Evolutionary conservation across 2,113 vertebrate species (phyloP).

Genomic region (Echinops telfairi): DNA sequence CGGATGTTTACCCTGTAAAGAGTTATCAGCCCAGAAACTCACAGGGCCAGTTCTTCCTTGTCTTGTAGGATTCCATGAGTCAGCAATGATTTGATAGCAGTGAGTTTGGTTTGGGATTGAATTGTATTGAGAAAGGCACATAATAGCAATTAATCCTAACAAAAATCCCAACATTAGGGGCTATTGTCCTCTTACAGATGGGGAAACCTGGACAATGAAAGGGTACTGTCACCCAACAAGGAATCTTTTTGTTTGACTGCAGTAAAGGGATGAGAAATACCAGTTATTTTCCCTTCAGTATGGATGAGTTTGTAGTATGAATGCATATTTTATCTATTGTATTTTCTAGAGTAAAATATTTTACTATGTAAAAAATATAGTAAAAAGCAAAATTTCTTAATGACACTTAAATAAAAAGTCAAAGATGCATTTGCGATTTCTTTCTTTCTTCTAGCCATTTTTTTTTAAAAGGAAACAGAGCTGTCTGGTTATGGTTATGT

Average conservation of each 20-base stretch:
- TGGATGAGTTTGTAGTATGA: constrained; percentile 59
- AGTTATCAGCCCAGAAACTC: too few species aligned
- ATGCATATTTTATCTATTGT: constrained; percentile 68
- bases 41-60: too few species aligned
- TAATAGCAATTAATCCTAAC: constrained; percentile 48
- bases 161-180: constrained; percentile 9
- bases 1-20: too few species aligned
- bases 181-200: constrained; percentile 4
- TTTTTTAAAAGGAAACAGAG: too few species aligned
- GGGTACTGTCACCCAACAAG: constrained; percentile 3
- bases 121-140: constrained; percentile 50
- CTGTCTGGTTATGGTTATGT: too few species aligned
- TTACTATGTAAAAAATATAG: too few species aligned
- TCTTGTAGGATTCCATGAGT: too few species aligned
- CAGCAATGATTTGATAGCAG: too few species aligned
- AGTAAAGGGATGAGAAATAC: constrained; percentile 3
- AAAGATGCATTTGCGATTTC: too few species aligned
- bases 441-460: too few species aligned
- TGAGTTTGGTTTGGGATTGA: too few species aligned
- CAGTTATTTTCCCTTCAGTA: constrained; percentile 41
- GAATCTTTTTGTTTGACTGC: constrained; percentile 15
- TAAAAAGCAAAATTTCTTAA: constrained; percentile 55
- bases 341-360: constrained; percentile 53
- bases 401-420: background rate
- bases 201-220: constrained; percentile 57